A percentile compares a stretch with the other conserved stretches of the same genome.
phyloP scores from a whole-genome alignment of 2,113 vertebrate genomes.

The Pelvicachromis taeniatus region DNA sequence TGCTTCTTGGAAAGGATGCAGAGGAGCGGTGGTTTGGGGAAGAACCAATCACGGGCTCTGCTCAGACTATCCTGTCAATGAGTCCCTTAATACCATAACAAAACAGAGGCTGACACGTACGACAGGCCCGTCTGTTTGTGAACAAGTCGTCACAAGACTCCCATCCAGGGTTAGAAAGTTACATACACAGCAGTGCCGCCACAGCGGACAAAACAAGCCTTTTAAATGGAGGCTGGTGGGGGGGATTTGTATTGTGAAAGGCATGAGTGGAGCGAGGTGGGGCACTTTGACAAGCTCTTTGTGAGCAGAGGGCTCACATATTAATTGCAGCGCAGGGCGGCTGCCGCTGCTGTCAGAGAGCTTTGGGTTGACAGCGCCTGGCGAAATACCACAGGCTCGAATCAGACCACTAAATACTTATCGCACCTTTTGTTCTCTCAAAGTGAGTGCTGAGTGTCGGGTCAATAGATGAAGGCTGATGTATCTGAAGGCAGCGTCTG shows the following conservation, averaged over 20 bases:
- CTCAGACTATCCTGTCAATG: not conserved
- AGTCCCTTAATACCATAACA: conserved; percentile 16
- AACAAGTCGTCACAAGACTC: conserved; percentile 77
- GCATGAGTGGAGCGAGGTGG: conserved; percentile 65
- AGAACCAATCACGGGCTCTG: not conserved
- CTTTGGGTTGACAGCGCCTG: conserved; percentile 40
- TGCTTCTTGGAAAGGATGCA: not conserved
- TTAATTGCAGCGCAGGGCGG: conserved; percentile 65
- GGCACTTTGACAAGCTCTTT: conserved; percentile 63
- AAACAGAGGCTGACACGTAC: conserved; percentile 27
- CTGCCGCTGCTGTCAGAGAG: conserved; percentile 63
- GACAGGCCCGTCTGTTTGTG: conserved; percentile 30
- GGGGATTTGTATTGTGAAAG: conserved; percentile 72
- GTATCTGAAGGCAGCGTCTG: conserved; percentile 23
- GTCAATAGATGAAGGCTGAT: conserved; percentile 58
- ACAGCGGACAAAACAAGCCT: conserved; percentile 62
- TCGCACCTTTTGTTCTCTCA: conserved; percentile 33
- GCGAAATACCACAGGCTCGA: conserved; percentile 58
- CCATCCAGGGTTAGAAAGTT: conserved; percentile 62
- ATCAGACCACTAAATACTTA: conserved; percentile 68
- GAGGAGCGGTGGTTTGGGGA: not conserved
- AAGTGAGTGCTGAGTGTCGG: conserved; percentile 53
- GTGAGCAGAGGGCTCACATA: conserved; percentile 70
- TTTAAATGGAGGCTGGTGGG: conserved; percentile 50
- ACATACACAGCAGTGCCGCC: conserved; percentile 66